phyloP scores from a whole-genome alignment of 2,888 invertebrate species.

The Girardia tigrina region DNA sequence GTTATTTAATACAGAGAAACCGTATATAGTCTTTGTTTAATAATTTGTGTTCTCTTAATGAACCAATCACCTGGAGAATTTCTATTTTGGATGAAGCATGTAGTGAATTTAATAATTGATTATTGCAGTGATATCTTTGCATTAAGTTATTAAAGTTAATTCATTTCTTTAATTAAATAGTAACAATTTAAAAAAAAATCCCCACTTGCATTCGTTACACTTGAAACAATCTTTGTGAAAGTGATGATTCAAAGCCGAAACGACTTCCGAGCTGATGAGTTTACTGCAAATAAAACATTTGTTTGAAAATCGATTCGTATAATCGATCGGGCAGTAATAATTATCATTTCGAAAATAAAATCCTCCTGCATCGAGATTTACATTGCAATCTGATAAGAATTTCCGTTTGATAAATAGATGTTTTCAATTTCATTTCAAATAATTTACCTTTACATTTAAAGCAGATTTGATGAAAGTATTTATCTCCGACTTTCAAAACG shows the following conservation, averaged over 20 bases:
- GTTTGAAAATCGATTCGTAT: constrained; percentile 61
- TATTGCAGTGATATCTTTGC: too few species aligned
- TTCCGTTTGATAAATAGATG: too few species aligned
- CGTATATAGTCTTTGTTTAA: too few species aligned
- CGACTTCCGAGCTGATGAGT: constrained; percentile 85
- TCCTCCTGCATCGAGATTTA: constrained; percentile 77
- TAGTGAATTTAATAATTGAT: too few species aligned
- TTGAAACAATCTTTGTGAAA: constrained; percentile 40
- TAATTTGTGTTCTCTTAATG: too few species aligned
- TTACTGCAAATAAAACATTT: constrained; percentile 76
- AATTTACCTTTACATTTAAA: constrained; percentile 69
- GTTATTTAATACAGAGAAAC: too few species aligned
- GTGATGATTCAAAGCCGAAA: constrained; percentile 59
- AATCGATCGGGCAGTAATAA: constrained; percentile 68
- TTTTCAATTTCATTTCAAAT: neutral
- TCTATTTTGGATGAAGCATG: too few species aligned
- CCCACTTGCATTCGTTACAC: constrained; percentile 39
- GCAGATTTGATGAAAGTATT: constrained; percentile 90
- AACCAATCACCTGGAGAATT: too few species aligned
- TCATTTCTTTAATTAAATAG: too few species aligned
- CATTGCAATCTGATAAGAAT: constrained; percentile 64
- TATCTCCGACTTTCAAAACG: constrained; percentile 83
- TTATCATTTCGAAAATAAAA: constrained; percentile 81
- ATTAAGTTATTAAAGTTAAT: too few species aligned
- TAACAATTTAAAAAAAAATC: too few species aligned